Percentiles rank a stretch among this genome's conserved stretches.
Conservation (phyloP, 2,888 invertebrate species). For the Ischnus inquisitorius region DNA sequence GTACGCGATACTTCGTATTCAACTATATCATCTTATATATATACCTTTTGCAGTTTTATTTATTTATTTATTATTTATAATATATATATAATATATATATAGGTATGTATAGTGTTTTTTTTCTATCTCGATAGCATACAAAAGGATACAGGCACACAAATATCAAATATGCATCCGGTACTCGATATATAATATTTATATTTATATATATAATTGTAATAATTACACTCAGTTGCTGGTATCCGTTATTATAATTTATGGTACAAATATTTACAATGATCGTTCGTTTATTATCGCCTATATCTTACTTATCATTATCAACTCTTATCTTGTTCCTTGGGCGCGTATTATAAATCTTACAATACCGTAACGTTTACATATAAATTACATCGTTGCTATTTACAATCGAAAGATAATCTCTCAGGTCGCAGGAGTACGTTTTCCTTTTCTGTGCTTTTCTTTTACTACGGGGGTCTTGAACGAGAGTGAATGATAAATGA, state of each 20-base stretch:
- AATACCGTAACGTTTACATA: conserved; percentile 79
- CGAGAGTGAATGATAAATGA: conserved; percentile 46
- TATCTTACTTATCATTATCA: conserved; percentile 42
- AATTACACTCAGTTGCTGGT: conserved; percentile 83
- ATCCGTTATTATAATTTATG: conserved; percentile 73
- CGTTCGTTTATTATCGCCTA: conserved; percentile 33
- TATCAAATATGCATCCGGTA: conserved; percentile 84
- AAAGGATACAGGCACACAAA: conserved; percentile 85
- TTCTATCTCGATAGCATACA: conserved; percentile 82
- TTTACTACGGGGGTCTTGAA: conserved; percentile 42
- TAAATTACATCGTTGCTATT: conserved; percentile 81
- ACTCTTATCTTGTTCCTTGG: conserved; percentile 66
- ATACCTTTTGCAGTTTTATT: conserved; percentile 63
- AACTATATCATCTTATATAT: conserved; percentile 77
- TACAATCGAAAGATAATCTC: conserved; percentile 77
- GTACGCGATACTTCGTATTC: conserved; percentile 72
- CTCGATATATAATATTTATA: conserved; percentile 76
- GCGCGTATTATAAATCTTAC: conserved; percentile 78
- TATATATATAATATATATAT: conserved; percentile 55
- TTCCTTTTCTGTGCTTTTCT: conserved; percentile 35
- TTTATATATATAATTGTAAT: conserved; percentile 78
- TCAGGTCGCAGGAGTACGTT: conserved; percentile 68
- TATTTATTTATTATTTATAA: conserved; percentile 66
- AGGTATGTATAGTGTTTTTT: conserved; percentile 79
- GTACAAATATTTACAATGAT: conserved; percentile 71